phyloP scores from a whole-genome alignment of 2,888 invertebrate species.

The Creontiades dilutus region DNA sequence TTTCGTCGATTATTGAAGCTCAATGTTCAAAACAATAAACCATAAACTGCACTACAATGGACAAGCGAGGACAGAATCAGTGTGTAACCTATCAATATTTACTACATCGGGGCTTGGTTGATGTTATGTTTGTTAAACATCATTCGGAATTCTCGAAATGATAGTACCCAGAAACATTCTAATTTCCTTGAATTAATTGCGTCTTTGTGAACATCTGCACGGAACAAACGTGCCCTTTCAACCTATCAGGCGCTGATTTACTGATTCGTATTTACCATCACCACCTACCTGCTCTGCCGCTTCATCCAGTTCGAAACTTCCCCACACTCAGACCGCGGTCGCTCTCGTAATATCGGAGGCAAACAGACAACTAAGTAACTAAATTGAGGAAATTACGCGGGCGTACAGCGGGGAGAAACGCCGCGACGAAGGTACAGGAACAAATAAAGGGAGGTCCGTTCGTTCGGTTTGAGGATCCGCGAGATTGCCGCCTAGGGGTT shows the following conservation, averaged over 20 bases:
- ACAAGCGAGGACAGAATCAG: too few species aligned
- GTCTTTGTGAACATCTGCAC: too few species aligned
- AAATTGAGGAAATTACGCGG: conserved; percentile 21
- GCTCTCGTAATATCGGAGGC: not conserved
- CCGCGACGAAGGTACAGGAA: conserved; percentile 11
- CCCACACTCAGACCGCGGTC: not conserved
- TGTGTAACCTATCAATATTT: too few species aligned
- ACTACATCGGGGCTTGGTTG: too few species aligned
- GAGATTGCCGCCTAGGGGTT: conserved; percentile 16
- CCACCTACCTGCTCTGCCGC: not conserved
- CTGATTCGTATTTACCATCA: not conserved
- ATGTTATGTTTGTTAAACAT: too few species aligned
- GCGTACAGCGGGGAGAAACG: not conserved
- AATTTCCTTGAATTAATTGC: too few species aligned
- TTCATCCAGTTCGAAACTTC: not conserved
- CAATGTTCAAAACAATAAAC: too few species aligned
- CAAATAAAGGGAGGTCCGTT: conserved; percentile 5
- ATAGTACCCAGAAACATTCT: too few species aligned
- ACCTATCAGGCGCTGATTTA: not conserved
- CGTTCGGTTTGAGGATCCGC: not conserved
- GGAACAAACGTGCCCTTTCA: too few species aligned
- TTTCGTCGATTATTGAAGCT: too few species aligned
- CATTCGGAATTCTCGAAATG: too few species aligned
- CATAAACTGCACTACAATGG: too few species aligned
- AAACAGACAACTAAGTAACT: conserved; percentile 7